phyloP scores from a whole-genome alignment of 2,113 vertebrate genomes.

The Bubo bubo region DNA sequence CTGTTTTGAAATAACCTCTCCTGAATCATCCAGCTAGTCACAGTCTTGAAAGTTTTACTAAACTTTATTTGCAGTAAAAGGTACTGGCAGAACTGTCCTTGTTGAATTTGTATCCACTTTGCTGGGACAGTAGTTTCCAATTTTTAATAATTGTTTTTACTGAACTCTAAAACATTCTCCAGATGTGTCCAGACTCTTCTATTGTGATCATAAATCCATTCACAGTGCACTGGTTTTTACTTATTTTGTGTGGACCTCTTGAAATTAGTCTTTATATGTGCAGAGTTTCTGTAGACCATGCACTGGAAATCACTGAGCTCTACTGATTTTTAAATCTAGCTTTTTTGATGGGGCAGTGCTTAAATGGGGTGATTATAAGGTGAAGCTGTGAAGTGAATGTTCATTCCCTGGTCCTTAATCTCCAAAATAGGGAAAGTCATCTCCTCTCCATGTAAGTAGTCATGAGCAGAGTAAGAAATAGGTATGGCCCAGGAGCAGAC shows the following conservation, averaged over 20 bases:
- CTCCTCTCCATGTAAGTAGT: background rate
- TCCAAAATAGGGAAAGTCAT: background rate
- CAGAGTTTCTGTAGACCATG: background rate
- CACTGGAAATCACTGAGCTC: background rate
- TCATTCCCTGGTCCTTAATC: background rate
- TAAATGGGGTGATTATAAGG: background rate
- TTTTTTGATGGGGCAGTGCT: background rate
- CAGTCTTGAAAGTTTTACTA: background rate
- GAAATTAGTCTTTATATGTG: background rate
- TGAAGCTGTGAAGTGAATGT: background rate
- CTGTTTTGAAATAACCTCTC: background rate
- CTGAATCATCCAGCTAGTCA: background rate
- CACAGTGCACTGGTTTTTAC: background rate
- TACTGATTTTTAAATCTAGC: background rate
- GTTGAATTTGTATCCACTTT: background rate
- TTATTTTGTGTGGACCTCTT: background rate
- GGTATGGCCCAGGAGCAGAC: background rate
- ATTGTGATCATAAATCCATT: background rate
- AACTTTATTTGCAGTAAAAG: background rate
- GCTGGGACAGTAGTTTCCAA: background rate
- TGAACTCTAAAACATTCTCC: background rate
- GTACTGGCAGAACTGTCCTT: background rate
- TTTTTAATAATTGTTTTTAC: background rate
- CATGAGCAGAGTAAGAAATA: accelerated
- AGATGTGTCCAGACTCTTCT: background rate